Evolutionary conservation across 1,140 invertebrate species (phyloP), one percentile per base, ranked within the genome.

Genomic region (Macrobrachium rosenbergii): DNA sequence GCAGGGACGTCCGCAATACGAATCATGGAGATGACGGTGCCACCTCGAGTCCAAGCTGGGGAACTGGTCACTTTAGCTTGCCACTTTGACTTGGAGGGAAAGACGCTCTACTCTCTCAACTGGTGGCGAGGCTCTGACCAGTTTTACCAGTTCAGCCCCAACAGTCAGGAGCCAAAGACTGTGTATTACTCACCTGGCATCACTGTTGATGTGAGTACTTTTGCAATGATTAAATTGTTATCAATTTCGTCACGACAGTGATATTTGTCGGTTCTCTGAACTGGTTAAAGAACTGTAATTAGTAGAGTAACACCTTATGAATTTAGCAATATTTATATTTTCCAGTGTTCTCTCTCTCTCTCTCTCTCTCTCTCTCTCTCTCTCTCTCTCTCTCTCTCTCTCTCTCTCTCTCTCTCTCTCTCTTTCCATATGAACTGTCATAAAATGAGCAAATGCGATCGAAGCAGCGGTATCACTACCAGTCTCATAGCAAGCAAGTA

Each of bases 121-220:
- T 88, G 87, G 87, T 88, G 87, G 87, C n/a, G 81, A 8, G 87
- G 81, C 16, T 79, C 80, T 12, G 80, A 88, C 14, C 87, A 88
- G 73, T 88, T 88, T 72, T 88, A 83, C 75, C 87, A 88, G 73
- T 88, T 88, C 81, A 83, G 81, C 52, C 87, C 87, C 2, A 77
- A 72, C 21, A 88, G 73, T 63, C 45, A 19, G 0, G 76, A 88
- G 59, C 67, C 72, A 21, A 28, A 73, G 28, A 88, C 67, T 19
- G 81, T 88, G 11, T 88, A 88, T 73, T 73, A 82, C 19, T 77
- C 80, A 6, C 72, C 72, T 0, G 87, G 87, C 37, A 88, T 88
- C 52, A 77, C 60, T 8, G 87, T 88, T 2, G 80, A 82, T 69
- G 87, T 88, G 52, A 88, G 87, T 88, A n/a, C 64, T 52, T 21